phyloP scores from a whole-genome alignment of 2,888 invertebrate genomes.

The Lycophotia porphyrea region DNA sequence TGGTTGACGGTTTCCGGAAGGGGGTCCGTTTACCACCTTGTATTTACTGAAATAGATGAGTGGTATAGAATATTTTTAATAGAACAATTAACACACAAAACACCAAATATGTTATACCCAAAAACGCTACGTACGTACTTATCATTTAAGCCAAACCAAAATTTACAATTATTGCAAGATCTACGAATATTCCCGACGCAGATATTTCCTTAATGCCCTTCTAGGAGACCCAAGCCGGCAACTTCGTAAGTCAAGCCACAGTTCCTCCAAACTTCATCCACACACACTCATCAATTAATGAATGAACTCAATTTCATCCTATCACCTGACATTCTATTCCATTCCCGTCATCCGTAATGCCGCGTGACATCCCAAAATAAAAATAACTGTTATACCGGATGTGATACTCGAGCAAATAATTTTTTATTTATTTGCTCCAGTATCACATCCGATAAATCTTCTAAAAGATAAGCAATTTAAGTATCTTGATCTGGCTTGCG shows the following conservation, averaged over 20 bases:
- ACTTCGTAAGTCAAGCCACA: constrained; percentile 6
- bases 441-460: too few relatives aligned
- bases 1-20: too few relatives aligned
- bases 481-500: too few relatives aligned
- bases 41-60: background rate
- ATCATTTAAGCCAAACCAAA: background rate
- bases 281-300: constrained; percentile 36
- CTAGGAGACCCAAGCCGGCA: background rate
- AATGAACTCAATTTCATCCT: constrained; percentile 27
- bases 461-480: too few relatives aligned
- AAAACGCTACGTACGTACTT: background rate
- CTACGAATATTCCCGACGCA: background rate
- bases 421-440: too few relatives aligned
- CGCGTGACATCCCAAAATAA: constrained; percentile 14
- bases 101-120: background rate
- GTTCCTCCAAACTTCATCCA: constrained; percentile 12
- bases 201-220: background rate
- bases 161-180: background rate
- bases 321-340: constrained; percentile 21
- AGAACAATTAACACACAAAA: background rate
- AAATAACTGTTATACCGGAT: constrained; percentile 10
- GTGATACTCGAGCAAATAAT: constrained; percentile 11
- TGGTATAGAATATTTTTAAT: background rate
- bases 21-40: too few relatives aligned
- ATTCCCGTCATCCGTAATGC: constrained; percentile 2